A percentile compares a stretch with the other conserved stretches of the same genome.
Conservation (phyloP, 2,888 invertebrate species). For the Anthophora plumipes region DNA sequence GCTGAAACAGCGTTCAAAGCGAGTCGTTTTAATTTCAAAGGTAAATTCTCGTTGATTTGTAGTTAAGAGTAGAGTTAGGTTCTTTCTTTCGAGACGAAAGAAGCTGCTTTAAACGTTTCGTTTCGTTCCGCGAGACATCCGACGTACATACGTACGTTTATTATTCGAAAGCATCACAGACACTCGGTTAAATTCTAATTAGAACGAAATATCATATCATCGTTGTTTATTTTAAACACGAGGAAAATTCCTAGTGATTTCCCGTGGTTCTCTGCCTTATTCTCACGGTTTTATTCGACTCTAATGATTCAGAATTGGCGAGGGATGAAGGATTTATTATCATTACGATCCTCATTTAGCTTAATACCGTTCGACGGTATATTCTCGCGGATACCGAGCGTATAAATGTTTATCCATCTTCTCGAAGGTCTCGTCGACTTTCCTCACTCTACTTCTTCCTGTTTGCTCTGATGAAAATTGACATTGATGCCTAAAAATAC, state of each 20-base stretch:
- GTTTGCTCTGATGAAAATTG: neutral
- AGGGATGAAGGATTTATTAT: neutral
- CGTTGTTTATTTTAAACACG: conserved; percentile 2
- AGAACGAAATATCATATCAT: neutral
- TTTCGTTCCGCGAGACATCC: too few species aligned
- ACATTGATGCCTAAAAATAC: neutral
- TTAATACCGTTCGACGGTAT: neutral
- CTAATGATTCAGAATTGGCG: neutral
- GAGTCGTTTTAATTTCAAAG: too few species aligned
- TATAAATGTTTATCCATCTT: neutral
- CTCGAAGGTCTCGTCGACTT: neutral
- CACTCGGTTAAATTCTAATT: neutral
- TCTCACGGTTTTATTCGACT: too few species aligned
- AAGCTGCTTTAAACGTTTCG: too few species aligned
- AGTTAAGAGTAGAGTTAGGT: too few species aligned
- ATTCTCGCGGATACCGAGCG: neutral
- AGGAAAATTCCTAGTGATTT: neutral
- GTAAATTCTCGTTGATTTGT: too few species aligned
- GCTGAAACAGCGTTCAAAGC: too few species aligned
- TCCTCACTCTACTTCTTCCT: too few species aligned
- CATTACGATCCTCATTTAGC: neutral
- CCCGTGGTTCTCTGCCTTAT: too few species aligned
- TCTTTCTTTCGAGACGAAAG: too few species aligned
- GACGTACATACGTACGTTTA: too few species aligned
- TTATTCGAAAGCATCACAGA: too few species aligned